These are phyloP conservation scores for Ceratina japonica DNA, from an alignment of 1,140 invertebrate species.

Conservation along the genomic window DNA sequence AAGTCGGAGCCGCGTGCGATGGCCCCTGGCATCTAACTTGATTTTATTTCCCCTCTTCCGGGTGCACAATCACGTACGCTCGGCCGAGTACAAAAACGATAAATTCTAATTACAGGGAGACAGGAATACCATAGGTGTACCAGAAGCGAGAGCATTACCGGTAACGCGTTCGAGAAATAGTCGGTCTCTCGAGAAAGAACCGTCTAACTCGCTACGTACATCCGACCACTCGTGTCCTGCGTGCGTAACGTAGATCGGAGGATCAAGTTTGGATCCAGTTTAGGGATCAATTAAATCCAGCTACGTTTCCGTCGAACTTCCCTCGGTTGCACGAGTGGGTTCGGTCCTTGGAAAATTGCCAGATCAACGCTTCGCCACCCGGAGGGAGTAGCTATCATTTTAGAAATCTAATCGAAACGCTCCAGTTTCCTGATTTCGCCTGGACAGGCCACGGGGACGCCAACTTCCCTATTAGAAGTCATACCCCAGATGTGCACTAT, in stretches of 20 bases:
- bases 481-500: not conserved
- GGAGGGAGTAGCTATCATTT: not conserved
- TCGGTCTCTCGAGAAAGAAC: slow-evolving; percentile 9
- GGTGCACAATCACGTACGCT: slow-evolving; percentile 8
- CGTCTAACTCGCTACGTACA: not conserved
- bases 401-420: not conserved
- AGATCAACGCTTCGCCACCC: not conserved
- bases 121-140: not conserved
- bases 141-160: not conserved
- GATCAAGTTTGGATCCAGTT: not conserved
- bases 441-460: not conserved
- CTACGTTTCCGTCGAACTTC: slow-evolving; percentile 8
- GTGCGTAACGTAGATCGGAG: not conserved
- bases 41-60: slow-evolving; percentile 15
- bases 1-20: too few species aligned
- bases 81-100: slow-evolving; percentile 38
- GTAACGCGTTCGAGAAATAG: not conserved
- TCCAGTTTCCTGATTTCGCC: slow-evolving; percentile 18
- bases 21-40: not conserved
- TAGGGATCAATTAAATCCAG: not conserved
- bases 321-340: not conserved
- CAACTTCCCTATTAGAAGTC: not conserved
- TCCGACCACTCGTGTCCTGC: too few species aligned
- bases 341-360: slow-evolving; percentile 22
- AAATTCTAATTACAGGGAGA: slow-evolving; percentile 47